phyloP scores from a whole-genome alignment of 2,797 vertebrate species.

The Pantherophis vulpinus region DNA sequence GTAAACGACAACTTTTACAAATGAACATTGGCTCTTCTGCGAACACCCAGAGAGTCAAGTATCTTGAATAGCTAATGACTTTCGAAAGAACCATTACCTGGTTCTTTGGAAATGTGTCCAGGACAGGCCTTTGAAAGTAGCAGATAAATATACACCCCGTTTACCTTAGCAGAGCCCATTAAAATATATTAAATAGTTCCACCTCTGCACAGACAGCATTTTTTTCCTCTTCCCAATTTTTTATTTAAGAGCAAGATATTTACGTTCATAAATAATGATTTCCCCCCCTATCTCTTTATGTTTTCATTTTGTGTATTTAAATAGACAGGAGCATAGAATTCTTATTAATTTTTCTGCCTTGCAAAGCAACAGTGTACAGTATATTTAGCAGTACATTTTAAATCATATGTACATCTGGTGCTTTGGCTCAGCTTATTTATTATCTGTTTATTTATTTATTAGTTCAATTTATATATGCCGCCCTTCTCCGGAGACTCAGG shows the following conservation, averaged over 20 bases:
- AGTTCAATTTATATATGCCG: too few species aligned
- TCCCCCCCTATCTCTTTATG: not conserved
- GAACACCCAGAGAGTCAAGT: constrained; percentile 48
- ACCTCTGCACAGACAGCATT: constrained; percentile 27
- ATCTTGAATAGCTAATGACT: constrained; percentile 9
- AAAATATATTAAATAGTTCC: constrained; percentile 37
- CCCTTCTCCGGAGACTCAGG: too few species aligned
- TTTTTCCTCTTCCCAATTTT: constrained; percentile 32
- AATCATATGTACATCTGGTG: not conserved
- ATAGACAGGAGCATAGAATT: not conserved
- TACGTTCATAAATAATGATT: not conserved
- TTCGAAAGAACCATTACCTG: constrained; percentile 46
- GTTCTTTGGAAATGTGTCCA: constrained; percentile 44
- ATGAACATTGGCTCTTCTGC: constrained; percentile 2
- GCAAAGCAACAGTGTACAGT: not conserved
- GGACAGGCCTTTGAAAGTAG: constrained; percentile 31
- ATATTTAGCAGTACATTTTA: not conserved
- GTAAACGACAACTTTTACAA: constrained; percentile 39
- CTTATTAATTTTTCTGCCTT: not conserved
- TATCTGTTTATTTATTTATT: too few species aligned
- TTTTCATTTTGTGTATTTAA: not conserved
- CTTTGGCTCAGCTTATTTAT: not conserved
- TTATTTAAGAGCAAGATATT: constrained; percentile 28
- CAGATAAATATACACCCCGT: constrained; percentile 31
- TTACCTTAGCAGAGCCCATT: constrained; percentile 40